phyloP scores from a whole-genome alignment of 2,888 invertebrate genomes.

The Macaria notata region DNA sequence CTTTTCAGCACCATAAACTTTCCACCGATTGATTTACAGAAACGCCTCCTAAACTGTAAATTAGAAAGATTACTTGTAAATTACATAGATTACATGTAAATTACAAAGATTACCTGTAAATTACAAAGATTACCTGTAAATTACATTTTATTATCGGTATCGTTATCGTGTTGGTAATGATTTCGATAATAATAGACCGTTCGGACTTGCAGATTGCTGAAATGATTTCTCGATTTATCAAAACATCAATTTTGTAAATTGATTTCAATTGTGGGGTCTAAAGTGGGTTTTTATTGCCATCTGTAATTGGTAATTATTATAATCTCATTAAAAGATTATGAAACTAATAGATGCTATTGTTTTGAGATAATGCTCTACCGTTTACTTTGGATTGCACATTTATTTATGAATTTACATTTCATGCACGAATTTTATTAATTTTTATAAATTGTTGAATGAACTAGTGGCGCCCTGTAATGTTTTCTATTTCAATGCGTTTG shows the following conservation, averaged over 20 bases:
- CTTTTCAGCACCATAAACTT: conserved; percentile 22
- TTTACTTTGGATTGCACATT: too few relatives aligned
- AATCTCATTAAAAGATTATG: neutral
- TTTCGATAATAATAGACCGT: neutral
- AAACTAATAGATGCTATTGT: conserved; percentile 21
- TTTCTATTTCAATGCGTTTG: too few relatives aligned
- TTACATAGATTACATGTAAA: conserved; percentile 2
- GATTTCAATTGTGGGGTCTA: conserved; percentile 11
- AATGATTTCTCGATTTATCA: conserved; percentile 9
- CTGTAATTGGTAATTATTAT: neutral
- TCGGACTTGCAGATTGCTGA: conserved; percentile 1
- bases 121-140: conserved; percentile 1
- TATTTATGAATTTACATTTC: too few relatives aligned
- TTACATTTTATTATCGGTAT: conserved; percentile 3
- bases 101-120: neutral
- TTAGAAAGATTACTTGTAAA: conserved; percentile 6
- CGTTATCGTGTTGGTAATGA: conserved; percentile 5
- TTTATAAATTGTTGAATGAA: too few relatives aligned
- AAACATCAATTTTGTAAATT: conserved; percentile 14
- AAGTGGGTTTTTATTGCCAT: neutral
- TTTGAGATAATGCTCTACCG: too few relatives aligned
- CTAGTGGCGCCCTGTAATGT: too few relatives aligned
- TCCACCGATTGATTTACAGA: conserved; percentile 16
- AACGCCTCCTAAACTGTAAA: conserved; percentile 7
- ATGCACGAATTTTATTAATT: too few relatives aligned